These are phyloP conservation scores for Odontophorus gujanensis DNA, from an alignment of 2,113 vertebrate species.

Conservation along the genomic window DNA sequence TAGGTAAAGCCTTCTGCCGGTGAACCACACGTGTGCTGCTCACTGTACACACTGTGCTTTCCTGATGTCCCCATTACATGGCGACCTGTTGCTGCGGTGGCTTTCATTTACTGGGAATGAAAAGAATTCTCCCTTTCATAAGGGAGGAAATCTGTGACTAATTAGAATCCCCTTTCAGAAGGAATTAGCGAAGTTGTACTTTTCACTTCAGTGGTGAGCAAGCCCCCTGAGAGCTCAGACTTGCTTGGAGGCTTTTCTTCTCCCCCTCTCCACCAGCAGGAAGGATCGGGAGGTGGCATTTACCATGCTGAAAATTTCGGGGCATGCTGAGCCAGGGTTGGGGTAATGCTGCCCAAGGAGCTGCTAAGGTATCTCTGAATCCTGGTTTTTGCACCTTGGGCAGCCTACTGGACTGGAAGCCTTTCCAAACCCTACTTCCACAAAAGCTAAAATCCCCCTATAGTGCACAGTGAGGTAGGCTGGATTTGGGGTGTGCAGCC, in stretches of 20 bases:
- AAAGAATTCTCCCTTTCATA: background rate
- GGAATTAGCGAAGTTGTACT: background rate
- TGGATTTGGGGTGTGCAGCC: background rate
- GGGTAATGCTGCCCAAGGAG: background rate
- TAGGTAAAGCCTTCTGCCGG: background rate
- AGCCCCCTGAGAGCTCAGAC: background rate
- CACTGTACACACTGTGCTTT: background rate
- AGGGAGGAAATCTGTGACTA: background rate
- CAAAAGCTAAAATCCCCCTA: background rate
- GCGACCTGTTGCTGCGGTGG: background rate
- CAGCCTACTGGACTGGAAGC: background rate
- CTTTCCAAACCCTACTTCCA: fast-evolving
- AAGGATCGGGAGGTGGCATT: background rate
- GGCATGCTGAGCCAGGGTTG: fast-evolving
- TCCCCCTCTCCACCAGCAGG: background rate
- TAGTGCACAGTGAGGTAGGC: background rate
- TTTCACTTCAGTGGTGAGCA: background rate
- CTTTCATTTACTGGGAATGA: background rate
- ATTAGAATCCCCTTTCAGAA: background rate
- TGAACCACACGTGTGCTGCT: background rate
- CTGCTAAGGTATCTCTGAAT: background rate
- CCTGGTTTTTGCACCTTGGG: background rate
- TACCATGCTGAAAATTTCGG: background rate
- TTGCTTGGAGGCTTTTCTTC: background rate
- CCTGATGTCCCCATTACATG: background rate